Conservation (phyloP, 2,113 vertebrate genomes). For the Martes martes region DNA sequence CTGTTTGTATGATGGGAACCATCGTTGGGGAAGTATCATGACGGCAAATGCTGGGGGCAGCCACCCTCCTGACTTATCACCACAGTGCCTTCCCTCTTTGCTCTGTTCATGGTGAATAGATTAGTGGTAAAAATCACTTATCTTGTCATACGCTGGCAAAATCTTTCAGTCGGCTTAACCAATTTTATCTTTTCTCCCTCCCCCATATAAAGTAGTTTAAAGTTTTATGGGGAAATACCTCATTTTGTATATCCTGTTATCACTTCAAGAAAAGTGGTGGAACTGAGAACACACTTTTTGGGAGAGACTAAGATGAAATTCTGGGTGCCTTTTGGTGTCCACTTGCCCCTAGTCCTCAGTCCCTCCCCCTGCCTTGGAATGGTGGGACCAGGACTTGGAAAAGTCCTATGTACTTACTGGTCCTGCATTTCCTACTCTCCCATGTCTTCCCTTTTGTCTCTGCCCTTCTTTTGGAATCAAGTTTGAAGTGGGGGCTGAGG, state of each 20-base stretch:
- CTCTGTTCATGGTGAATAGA: background rate
- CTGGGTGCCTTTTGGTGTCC: background rate
- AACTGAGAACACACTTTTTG: background rate
- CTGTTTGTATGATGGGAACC: background rate
- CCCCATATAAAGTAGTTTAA: background rate
- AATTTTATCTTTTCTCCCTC: background rate
- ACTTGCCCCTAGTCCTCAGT: background rate
- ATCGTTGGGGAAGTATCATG: accelerated
- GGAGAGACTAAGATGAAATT: background rate
- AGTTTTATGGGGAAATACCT: background rate
- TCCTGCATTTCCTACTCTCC: accelerated
- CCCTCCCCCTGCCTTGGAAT: background rate
- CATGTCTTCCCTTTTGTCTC: background rate
- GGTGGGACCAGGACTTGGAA: background rate
- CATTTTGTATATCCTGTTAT: background rate
- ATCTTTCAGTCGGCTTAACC: background rate
- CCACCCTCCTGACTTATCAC: background rate
- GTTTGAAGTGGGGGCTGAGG: background rate
- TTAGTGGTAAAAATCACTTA: background rate
- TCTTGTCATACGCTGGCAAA: background rate
- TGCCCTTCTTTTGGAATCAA: background rate
- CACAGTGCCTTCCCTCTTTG: background rate
- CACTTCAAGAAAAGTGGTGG: background rate
- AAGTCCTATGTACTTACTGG: accelerated
- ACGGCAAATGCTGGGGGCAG: accelerated